A percentile compares a stretch with the other conserved stretches of the same genome.
Conservation (phyloP, 2,113 vertebrate species). For the Chaetorhynchus papuensis region DNA sequence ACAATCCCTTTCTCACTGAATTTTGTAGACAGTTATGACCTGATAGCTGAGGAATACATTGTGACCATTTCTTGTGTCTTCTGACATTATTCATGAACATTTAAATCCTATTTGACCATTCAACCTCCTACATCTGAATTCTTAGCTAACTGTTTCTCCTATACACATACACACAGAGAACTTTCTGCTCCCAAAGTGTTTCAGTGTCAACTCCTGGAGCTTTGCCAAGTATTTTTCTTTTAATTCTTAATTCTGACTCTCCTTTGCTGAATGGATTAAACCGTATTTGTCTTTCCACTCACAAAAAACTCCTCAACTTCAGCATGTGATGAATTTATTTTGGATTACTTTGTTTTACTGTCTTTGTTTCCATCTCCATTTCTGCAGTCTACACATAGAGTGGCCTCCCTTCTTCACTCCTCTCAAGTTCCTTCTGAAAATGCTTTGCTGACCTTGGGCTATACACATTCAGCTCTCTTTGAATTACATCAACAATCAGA, state of each 20-base stretch:
- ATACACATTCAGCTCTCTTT: background rate
- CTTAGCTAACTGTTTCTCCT: background rate
- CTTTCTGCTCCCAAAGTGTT: background rate
- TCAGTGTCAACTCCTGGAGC: background rate
- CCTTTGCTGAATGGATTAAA: background rate
- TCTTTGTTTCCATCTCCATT: background rate
- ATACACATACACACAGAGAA: rapidly evolving
- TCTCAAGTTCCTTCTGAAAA: background rate
- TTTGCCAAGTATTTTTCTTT: background rate
- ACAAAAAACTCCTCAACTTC: background rate
- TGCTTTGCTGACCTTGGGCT: background rate
- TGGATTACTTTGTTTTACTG: background rate
- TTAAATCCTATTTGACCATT: background rate
- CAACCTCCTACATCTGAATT: background rate
- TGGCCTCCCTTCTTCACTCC: background rate
- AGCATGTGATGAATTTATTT: background rate
- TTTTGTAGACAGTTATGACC: background rate
- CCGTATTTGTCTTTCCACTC: background rate
- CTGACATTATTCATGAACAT: background rate
- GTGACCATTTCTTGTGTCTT: background rate
- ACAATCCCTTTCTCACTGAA: background rate
- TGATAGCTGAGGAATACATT: background rate
- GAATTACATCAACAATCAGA: background rate
- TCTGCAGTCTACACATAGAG: background rate
- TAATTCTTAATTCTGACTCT: background rate